Conservation (phyloP, 92 coral and sea anemone genomes). For the Pocillopora grandis region DNA sequence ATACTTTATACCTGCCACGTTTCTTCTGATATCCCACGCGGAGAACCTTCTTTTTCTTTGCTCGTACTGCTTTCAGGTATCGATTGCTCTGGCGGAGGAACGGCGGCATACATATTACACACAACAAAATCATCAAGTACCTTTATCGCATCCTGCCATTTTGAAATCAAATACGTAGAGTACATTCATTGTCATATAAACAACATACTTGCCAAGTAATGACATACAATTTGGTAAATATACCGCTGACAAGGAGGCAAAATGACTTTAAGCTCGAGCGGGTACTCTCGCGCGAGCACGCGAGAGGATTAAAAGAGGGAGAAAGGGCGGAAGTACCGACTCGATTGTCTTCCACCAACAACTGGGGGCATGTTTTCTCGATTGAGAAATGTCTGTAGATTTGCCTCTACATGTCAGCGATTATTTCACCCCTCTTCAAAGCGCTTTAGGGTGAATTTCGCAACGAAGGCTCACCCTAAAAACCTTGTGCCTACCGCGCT, state of each 20-base stretch:
- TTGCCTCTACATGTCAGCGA: background rate
- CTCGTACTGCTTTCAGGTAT: constrained; percentile 1
- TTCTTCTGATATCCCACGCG: constrained; percentile 61
- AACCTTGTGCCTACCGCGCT: constrained; percentile 1
- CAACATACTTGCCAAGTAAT: too few species aligned
- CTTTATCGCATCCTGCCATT: background rate
- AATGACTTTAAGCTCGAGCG: too few species aligned
- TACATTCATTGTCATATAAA: too few species aligned
- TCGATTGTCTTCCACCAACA: background rate
- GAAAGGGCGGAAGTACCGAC: too few species aligned
- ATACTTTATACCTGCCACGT: constrained; percentile 65
- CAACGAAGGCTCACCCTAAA: background rate
- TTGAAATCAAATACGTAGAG: background rate
- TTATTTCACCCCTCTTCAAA: background rate
- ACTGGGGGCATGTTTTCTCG: background rate
- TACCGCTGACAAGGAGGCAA: too few species aligned
- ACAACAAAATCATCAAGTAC: background rate
- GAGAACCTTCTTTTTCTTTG: constrained; percentile 43
- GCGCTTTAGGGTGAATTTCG: background rate
- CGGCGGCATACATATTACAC: constrained; percentile 58
- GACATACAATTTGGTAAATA: too few species aligned
- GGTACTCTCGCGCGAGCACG: too few species aligned
- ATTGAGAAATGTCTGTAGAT: background rate
- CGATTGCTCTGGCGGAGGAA: constrained; percentile 62
- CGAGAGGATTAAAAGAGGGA: too few species aligned